These are phyloP conservation scores for Istiophorus platypterus DNA, from an alignment of 2,113 vertebrate species.

Conservation along the genomic window DNA sequence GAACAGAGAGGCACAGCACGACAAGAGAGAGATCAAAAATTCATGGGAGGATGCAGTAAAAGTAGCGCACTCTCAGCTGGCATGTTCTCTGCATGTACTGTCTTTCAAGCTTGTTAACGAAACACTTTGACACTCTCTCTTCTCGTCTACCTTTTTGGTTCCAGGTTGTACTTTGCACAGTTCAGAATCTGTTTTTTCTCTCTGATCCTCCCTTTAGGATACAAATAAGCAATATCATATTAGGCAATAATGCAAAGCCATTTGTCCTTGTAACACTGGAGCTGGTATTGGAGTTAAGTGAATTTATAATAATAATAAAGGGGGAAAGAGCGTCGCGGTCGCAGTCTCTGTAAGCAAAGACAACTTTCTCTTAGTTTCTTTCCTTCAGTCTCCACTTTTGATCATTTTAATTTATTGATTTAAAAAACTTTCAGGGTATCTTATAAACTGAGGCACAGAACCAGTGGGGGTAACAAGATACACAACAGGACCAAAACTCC, in stretches of 20 bases:
- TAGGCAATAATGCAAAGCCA: background rate
- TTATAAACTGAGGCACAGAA: background rate
- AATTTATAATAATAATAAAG: slow-evolving; percentile 7
- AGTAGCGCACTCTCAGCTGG: slow-evolving; percentile 28
- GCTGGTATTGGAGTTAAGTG: slow-evolving; percentile 1
- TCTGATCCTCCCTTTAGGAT: background rate
- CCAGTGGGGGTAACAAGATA: background rate
- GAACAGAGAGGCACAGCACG: slow-evolving; percentile 39
- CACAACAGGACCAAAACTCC: background rate
- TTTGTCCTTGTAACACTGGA: background rate
- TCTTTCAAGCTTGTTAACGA: slow-evolving; percentile 50
- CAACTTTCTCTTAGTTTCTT: slow-evolving; percentile 1
- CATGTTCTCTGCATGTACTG: slow-evolving; percentile 49
- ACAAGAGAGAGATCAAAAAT: slow-evolving; percentile 65
- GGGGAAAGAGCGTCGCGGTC: background rate
- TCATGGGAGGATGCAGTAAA: slow-evolving; percentile 56
- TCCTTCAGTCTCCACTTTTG: slow-evolving; percentile 12
- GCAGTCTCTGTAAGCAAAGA: background rate
- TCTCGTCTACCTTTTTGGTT: background rate
- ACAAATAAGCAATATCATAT: background rate
- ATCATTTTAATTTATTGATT: slow-evolving; percentile 37
- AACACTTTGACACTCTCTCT: slow-evolving; percentile 8
- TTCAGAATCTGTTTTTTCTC: background rate
- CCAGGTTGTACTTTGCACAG: background rate
- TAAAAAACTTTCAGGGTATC: background rate